Conservation (phyloP, 64 coral and sea anemone species). For the Montipora cactus region DNA sequence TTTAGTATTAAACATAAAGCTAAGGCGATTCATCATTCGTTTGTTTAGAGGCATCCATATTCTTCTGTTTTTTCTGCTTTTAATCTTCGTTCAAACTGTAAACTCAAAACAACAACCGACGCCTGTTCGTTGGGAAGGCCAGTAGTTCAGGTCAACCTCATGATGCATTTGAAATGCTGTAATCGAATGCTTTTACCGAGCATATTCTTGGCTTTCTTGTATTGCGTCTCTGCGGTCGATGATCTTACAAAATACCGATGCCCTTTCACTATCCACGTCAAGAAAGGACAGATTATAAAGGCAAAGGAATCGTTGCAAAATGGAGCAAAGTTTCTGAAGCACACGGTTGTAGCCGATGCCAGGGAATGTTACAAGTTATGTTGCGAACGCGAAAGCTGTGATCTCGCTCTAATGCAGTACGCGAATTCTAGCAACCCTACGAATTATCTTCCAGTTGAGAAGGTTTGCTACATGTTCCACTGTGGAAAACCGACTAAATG, state of each 20-base stretch:
- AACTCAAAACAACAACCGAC: neutral
- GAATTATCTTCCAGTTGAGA: conserved; percentile 1
- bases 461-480: conserved; percentile 66
- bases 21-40: no score
- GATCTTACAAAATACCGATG: conserved; percentile 10
- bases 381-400: conserved; percentile 33
- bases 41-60: neutral
- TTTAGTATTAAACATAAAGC: neutral
- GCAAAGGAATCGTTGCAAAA: conserved; percentile 48
- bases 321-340: conserved; percentile 45
- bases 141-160: neutral
- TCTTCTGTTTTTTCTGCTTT: neutral
- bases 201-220: conserved; percentile 67
- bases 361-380: conserved; percentile 70
- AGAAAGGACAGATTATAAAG: conserved; percentile 63
- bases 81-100: neutral
- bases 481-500: conserved; percentile 65
- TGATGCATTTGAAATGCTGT: conserved; percentile 22
- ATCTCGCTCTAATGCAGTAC: conserved; percentile 63
- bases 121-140: neutral
- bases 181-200: neutral
- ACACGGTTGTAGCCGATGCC: neutral
- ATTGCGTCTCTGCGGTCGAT: conserved; percentile 12
- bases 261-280: conserved; percentile 45
- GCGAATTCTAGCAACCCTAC: conserved; percentile 8